A percentile compares a stretch with the other conserved stretches of the same genome.
These are phyloP conservation scores for Geothlypis trichas DNA, from an alignment of 2,113 vertebrate genomes.

Conservation along the genomic window DNA sequence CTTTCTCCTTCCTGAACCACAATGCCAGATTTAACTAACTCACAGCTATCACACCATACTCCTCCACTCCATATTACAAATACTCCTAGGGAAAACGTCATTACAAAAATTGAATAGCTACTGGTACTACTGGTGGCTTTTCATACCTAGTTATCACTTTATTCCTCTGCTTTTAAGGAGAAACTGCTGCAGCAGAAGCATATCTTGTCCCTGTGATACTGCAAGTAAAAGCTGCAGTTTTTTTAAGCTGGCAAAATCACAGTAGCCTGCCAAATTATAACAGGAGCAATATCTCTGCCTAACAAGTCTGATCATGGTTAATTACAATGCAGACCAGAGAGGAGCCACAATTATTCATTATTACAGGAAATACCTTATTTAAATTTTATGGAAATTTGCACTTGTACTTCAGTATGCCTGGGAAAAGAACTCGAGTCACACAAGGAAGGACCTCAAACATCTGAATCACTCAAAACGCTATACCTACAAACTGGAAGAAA, in stretches of 20 bases:
- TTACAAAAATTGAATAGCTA: slow-evolving; percentile 1
- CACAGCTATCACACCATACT: background rate
- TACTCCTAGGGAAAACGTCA: background rate
- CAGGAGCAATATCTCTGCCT: slow-evolving; percentile 74
- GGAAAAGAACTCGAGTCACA: slow-evolving; percentile 34
- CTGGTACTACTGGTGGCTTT: background rate
- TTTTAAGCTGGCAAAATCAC: slow-evolving; percentile 74
- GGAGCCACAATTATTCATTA: slow-evolving; percentile 87
- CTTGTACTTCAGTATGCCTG: slow-evolving; percentile 71
- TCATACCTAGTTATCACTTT: background rate
- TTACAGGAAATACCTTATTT: slow-evolving; percentile 91
- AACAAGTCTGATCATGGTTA: slow-evolving; percentile 88
- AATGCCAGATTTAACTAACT: background rate
- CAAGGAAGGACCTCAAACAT: slow-evolving; percentile 51
- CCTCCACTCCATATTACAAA: background rate
- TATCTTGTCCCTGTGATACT: slow-evolving; percentile 24
- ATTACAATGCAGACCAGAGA: slow-evolving; percentile 86
- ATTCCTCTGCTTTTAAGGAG: slow-evolving; percentile 10
- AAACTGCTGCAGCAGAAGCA: slow-evolving; percentile 1
- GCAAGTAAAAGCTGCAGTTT: slow-evolving; percentile 69
- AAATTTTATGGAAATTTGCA: slow-evolving; percentile 91
- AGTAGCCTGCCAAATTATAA: slow-evolving; percentile 76
- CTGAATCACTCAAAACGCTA: slow-evolving; percentile 58
- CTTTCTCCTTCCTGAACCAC: background rate
- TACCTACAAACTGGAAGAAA: slow-evolving; percentile 30